Base-by-base conservation (phyloP, 23 tunicate species). In the Aplidium turbinatum region DNA sequence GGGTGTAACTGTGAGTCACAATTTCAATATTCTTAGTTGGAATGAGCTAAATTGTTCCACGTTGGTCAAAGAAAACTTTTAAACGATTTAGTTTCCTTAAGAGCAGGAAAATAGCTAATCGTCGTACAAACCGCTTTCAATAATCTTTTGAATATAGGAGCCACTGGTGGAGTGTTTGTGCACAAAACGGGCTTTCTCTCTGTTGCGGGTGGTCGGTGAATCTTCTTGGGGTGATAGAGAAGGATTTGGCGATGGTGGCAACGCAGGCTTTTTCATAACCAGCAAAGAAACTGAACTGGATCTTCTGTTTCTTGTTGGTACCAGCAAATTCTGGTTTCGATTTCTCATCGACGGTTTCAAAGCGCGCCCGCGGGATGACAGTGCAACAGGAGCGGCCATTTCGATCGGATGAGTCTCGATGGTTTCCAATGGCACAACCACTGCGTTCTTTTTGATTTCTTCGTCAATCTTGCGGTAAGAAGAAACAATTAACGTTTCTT, bases 121-220 rank as follows among this genome's bases (percentile, higher is more conserved):
- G 13, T 11, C 31, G 68, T 73, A 73, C 4, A 55, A 19, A 4
- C 78, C 78, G 34, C 63, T 50, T 53, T 73, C 66, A 1, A 73
- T 32, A 2, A 73, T 30, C 19, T 34, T 54, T 32, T 73, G 54
- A 16, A 73, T 73, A 32, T 27, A 73, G 3, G 66, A 19, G 4
- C 78, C 78, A n/a, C 38, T 32, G 25, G 63, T 29, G 31, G 78
- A 54, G 24, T 73, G 78, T 33, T 55, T 54, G 66, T 55, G 4
- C 6, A 54, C 66, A 33, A 73, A 73, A 2, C 78, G 21, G 34
- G 23, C 35, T 13, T n/a, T n/a, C n/a, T n/a, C n/a, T n/a, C n/a
- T n/a, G n/a, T n/a, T n/a, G n/a, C n/a, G n/a, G n/a, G n/a, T n/a
- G n/a, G n/a, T n/a, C n/a, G n/a, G n/a, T n/a, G n/a, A n/a, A n/a